phyloP scores from a whole-genome alignment of 1,140 invertebrate genomes.

The Heterodera carotae region DNA sequence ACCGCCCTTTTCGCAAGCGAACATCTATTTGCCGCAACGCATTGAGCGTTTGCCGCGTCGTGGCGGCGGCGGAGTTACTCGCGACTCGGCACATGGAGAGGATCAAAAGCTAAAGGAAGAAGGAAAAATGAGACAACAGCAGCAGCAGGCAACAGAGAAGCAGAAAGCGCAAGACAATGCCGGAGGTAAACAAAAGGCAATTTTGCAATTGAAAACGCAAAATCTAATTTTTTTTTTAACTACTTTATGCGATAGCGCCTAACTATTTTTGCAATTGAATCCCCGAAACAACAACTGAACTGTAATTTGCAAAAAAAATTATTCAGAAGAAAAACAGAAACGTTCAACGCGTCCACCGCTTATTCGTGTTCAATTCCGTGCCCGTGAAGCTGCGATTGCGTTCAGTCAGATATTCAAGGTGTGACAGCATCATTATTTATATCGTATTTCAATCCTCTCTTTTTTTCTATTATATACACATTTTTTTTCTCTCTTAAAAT shows the following conservation, averaged over 20 bases:
- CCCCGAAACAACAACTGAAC: no score
- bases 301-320: no score
- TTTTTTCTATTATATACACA: neutral
- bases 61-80: neutral
- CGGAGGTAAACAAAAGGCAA: no score
- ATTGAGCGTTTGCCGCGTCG: constrained; percentile 23
- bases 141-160: neutral
- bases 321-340: neutral
- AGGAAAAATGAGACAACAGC: neutral
- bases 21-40: constrained; percentile 1
- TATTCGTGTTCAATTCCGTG: constrained; percentile 14
- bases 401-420: constrained; percentile 31
- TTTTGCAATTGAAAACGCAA: no score
- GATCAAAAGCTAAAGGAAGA: neutral
- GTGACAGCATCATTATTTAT: neutral
- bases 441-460: neutral
- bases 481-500: neutral
- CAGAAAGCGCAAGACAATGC: neutral
- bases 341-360: constrained; percentile 11
- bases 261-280: no score
- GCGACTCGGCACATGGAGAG: neutral
- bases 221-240: no score
- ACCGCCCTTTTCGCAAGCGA: neutral
- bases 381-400: constrained; percentile 19
- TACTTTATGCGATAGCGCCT: no score